Base-by-base conservation (phyloP, 2,113 vertebrate genomes). In the Chionomys nivalis region DNA sequence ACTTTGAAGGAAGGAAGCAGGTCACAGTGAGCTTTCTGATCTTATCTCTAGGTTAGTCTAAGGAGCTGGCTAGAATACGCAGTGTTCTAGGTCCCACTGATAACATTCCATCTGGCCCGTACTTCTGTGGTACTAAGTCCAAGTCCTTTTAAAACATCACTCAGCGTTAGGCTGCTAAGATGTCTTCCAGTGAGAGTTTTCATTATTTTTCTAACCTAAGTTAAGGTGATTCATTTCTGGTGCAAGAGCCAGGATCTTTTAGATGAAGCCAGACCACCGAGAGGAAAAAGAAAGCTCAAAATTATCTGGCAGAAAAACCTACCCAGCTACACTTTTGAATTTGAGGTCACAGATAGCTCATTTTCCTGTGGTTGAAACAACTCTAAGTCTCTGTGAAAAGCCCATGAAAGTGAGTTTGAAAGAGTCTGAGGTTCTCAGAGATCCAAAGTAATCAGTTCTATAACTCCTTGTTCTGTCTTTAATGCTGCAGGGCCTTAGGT, bases 141-240 rank as follows among this genome's bases (percentile, higher is more conserved):
- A 16, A 78, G 68, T 47, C 8, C 13, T 81, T 47, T 75, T 13
- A 44, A 73, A 81, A 65, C 47, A 73, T 77, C 7, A 16, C 93
- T 86, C 13, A 47, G 39, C 1, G 8, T 6, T 44, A 92, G 4
- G 6, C n/a, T 58, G 49, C 52, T n/a, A 68, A 87, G 94, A 82
- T 24, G 13, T 75, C 91, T 81, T 79, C 44, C 91, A 97, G 39
- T 33, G 36, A 89, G 4, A 33, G 0, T 3, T 73, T 83, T 65
- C 28, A 87, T 8, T 76, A 28, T 70, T 91, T 88, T 91, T 90
- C 75, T 94, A 94, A 93, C 26, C n/a, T 78, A 86, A 90, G 44
- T 95, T 77, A 88, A 92, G 16, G 36, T 94, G 73, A 58, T 87
- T 93, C 89, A 58, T 70, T 89, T 95, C 16, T 91, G 91, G 96